Evolutionary conservation across 2,113 vertebrate species (phyloP).

Genomic region (Montifringilla adamsi): DNA sequence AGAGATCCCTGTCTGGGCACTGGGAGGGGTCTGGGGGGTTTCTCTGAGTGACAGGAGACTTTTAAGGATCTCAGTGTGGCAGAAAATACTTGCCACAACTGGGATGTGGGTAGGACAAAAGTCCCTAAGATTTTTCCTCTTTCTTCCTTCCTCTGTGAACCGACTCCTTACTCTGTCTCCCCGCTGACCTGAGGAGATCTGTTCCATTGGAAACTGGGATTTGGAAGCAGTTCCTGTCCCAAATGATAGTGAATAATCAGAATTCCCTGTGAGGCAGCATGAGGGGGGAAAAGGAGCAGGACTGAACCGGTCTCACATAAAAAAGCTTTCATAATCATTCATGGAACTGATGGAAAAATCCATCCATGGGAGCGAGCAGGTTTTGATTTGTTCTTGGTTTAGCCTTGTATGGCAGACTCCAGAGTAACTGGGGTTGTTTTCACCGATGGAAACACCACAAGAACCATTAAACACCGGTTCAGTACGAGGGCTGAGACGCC

Average conservation of each 20-base stretch:
- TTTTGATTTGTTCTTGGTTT: background rate
- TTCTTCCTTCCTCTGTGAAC: background rate
- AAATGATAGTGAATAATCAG: background rate
- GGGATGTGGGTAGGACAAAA: background rate
- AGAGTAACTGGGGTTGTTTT: background rate
- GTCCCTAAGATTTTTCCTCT: background rate
- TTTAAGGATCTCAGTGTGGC: background rate
- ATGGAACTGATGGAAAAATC: background rate
- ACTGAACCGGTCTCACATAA: background rate
- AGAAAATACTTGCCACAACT: background rate
- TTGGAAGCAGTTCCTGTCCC: background rate
- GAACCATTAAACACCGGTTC: background rate
- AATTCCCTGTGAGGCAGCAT: background rate
- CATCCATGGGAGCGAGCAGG: background rate
- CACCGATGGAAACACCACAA: background rate
- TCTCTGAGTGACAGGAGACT: background rate
- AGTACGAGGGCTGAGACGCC: background rate
- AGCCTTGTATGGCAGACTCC: background rate
- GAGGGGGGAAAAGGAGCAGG: accelerated
- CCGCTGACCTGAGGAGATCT: background rate
- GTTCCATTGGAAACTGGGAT: background rate
- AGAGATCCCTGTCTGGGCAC: accelerated
- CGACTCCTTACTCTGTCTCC: background rate
- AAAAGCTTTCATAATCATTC: background rate
- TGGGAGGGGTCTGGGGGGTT: background rate